Evolutionary conservation across 2,113 vertebrate species (phyloP).

Genomic region (Leuciscus idus): DNA sequence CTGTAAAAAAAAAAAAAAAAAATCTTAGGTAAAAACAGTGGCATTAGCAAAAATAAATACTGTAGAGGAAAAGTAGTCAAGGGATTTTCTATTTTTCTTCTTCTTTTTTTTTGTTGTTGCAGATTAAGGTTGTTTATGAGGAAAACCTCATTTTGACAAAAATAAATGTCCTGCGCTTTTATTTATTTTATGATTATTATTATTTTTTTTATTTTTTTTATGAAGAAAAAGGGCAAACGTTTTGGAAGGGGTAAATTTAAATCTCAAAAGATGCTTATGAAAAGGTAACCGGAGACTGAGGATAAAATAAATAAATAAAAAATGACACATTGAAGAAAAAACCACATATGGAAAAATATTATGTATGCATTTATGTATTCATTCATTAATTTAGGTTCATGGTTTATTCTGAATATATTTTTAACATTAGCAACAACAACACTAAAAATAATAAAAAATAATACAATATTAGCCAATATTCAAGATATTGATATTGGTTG

Average conservation of each 20-base stretch:
- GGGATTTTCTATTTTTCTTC: fast-evolving
- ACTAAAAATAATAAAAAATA: too few species aligned
- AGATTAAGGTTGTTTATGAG: background rate
- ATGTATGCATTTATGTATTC: too few species aligned
- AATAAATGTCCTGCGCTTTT: background rate
- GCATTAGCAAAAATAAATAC: constrained; percentile 12
- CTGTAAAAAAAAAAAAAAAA: background rate
- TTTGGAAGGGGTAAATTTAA: background rate
- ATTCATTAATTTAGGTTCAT: too few species aligned
- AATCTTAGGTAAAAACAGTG: background rate
- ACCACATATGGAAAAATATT: too few species aligned
- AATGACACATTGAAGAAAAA: too few species aligned
- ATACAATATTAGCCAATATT: too few species aligned
- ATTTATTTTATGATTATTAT: too few species aligned
- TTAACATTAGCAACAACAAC: too few species aligned
- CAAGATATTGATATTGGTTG: too few species aligned
- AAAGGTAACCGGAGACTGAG: background rate
- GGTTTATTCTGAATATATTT: too few species aligned
- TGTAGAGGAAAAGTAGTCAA: background rate
- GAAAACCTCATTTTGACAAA: background rate
- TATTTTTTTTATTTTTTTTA: too few species aligned
- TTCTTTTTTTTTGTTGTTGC: background rate
- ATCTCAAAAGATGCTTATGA: background rate
- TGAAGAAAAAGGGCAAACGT: background rate
- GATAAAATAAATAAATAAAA: background rate